phyloP scores from a whole-genome alignment of 2,888 invertebrate species.

The Amblyjoppa fuscipennis region DNA sequence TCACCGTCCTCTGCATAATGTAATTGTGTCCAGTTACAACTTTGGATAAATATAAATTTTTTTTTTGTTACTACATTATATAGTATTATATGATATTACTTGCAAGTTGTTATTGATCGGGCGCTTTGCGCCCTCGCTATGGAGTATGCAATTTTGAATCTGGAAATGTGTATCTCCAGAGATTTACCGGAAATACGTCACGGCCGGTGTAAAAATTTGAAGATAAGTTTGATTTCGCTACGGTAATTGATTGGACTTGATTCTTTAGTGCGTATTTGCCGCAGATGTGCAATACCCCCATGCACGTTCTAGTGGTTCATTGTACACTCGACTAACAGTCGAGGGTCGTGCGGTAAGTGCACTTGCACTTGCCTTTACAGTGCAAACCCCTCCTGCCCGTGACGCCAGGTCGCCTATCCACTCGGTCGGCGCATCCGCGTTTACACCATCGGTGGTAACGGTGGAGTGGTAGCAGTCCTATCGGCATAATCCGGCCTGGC shows the following conservation, averaged over 20 bases:
- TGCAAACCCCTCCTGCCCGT: slow-evolving; percentile 58
- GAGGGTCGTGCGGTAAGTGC: slow-evolving; percentile 42
- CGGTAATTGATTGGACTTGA: neutral
- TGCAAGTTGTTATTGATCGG: neutral
- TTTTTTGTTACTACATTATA: neutral
- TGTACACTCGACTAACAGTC: slow-evolving; percentile 26
- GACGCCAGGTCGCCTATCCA: slow-evolving; percentile 56
- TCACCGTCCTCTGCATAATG: neutral
- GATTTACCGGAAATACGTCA: neutral
- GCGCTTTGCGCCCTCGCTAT: neutral
- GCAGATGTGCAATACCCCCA: neutral
- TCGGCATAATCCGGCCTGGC: slow-evolving; percentile 44
- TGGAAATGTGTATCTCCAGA: neutral
- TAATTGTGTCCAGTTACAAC: neutral
- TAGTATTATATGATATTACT: neutral
- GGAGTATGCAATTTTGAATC: neutral
- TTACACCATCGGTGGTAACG: slow-evolving; percentile 62
- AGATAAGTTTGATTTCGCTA: neutral
- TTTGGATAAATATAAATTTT: neutral
- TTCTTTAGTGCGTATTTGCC: neutral
- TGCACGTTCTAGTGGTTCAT: slow-evolving; percentile 26
- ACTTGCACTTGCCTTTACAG: slow-evolving; percentile 55
- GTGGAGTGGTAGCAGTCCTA: slow-evolving; percentile 50
- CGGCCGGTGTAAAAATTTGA: too few relatives aligned
- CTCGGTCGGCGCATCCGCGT: slow-evolving; percentile 52